phyloP scores from a whole-genome alignment of 2,113 vertebrate species.

The Eonycteris spelaea region DNA sequence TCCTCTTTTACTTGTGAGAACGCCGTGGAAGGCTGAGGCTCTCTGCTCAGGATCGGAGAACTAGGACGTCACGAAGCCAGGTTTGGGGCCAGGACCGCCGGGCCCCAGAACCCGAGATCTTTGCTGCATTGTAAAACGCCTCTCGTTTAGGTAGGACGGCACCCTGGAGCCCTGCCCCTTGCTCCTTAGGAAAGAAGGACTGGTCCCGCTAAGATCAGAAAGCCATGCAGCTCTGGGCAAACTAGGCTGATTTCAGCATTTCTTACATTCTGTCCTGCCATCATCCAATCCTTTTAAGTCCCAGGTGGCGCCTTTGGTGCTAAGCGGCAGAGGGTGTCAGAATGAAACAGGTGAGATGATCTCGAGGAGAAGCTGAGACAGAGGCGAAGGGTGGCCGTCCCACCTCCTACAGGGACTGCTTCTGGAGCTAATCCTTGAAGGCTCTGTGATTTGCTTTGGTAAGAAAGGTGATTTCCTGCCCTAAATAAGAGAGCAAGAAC shows the following conservation, averaged over 20 bases:
- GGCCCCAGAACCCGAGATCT: not conserved
- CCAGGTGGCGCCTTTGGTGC: not conserved
- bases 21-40: not conserved
- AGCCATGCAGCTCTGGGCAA: not conserved
- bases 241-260: not conserved
- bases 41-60: slow-evolving; percentile 2
- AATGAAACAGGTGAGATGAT: not conserved
- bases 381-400: not conserved
- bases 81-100: not conserved
- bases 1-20: not conserved
- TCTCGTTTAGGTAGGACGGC: not conserved
- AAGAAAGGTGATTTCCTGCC: not conserved
- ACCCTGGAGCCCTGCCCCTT: not conserved
- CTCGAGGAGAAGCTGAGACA: not conserved
- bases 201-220: not conserved
- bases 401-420: not conserved
- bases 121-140: not conserved
- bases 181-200: not conserved
- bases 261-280: not conserved
- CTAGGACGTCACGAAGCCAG: not conserved
- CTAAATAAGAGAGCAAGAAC: not conserved
- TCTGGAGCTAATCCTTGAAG: not conserved
- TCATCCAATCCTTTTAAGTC: not conserved
- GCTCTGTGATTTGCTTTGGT: not conserved
- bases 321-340: not conserved